A percentile compares a stretch with the other conserved stretches of the same genome.
Conservation (phyloP, 2,888 invertebrate species). For the Syrphus vitripennis region DNA sequence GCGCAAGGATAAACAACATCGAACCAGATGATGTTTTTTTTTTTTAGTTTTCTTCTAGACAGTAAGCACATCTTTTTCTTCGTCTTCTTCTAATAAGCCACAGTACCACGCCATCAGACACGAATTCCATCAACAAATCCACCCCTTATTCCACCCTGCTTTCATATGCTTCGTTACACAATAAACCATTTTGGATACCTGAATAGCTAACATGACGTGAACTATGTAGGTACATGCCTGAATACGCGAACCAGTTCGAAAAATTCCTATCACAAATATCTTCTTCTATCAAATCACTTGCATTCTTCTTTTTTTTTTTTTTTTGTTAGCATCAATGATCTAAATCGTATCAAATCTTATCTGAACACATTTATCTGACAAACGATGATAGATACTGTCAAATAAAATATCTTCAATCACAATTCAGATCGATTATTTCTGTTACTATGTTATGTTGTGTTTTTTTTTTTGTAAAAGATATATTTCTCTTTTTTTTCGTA, state of each 20-base stretch:
- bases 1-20: not conserved
- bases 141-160: not conserved
- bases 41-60: not conserved
- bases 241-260: not conserved
- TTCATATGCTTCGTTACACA: slow-evolving; percentile 28
- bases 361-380: slow-evolving; percentile 1
- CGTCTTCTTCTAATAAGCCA: slow-evolving; percentile 11
- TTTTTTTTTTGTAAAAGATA: too few species aligned
- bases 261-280: slow-evolving; percentile 23
- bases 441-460: not conserved
- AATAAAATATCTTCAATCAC: slow-evolving; percentile 36
- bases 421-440: not conserved
- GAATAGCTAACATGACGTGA: slow-evolving; percentile 7
- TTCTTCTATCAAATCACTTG: slow-evolving; percentile 21
- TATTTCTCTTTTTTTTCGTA: not conserved
- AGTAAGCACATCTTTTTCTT: slow-evolving; percentile 21
- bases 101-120: slow-evolving; percentile 16
- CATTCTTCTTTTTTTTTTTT: not conserved
- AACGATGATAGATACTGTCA: slow-evolving; percentile 46
- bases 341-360: not conserved
- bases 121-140: slow-evolving; percentile 15
- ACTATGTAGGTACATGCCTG: not conserved
- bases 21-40: not conserved
- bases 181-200: slow-evolving; percentile 12
- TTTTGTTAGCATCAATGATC: not conserved